These are phyloP conservation scores for Rhinolophus sinicus DNA, from an alignment of 2,113 vertebrate genomes.

Conservation along the genomic window DNA sequence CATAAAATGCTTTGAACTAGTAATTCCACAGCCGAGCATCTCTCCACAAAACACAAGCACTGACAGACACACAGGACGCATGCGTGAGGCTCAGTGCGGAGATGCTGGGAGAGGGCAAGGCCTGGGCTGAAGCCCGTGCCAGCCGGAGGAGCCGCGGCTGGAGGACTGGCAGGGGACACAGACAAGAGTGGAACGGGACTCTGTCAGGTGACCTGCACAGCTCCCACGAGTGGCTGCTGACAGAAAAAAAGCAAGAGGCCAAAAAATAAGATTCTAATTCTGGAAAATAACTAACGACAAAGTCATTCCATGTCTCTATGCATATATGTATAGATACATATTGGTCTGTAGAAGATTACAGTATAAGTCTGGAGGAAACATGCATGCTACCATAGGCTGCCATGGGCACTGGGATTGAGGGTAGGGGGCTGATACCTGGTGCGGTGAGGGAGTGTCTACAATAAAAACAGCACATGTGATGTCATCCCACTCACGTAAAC, in stretches of 20 bases:
- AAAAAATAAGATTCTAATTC: neutral
- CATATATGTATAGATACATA: too few species aligned
- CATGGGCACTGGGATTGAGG: neutral
- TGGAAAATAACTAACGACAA: neutral
- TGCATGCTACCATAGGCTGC: neutral
- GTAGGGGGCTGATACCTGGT: neutral
- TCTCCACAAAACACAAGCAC: neutral
- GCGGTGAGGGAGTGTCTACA: neutral
- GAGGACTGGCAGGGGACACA: neutral
- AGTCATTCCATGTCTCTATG: neutral
- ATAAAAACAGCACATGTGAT: neutral
- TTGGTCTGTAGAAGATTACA: neutral
- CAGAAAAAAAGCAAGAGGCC: neutral
- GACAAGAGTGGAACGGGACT: neutral
- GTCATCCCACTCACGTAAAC: fast-evolving
- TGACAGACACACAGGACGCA: neutral
- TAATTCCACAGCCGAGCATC: neutral
- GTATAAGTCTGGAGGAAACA: neutral
- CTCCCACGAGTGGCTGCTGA: neutral
- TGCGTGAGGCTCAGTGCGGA: neutral
- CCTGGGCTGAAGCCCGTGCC: too few species aligned
- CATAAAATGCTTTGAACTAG: neutral
- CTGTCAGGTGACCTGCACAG: neutral
- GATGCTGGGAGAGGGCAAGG: neutral
- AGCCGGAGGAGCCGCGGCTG: neutral